Conservation (phyloP, 2,797 vertebrate species). For the Decapterus maruadsi region DNA sequence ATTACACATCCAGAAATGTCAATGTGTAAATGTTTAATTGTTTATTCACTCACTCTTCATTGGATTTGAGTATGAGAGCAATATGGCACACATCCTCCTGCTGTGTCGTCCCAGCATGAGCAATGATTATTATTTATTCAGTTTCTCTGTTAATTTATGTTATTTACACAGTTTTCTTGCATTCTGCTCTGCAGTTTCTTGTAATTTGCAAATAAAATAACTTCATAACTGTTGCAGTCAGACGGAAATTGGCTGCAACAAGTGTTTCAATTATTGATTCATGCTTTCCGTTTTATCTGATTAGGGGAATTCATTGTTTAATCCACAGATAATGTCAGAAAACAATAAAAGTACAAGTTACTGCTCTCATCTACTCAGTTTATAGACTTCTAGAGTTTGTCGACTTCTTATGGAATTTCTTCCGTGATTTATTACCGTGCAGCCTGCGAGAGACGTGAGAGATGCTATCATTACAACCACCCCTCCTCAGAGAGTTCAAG, state of each 20-base stretch:
- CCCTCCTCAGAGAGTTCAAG: constrained; percentile 20
- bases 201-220: neutral
- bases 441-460: neutral
- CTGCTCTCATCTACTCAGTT: neutral
- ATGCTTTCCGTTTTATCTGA: neutral
- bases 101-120: constrained; percentile 24
- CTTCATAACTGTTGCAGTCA: neutral
- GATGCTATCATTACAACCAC: constrained; percentile 1
- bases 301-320: neutral
- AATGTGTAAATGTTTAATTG: constrained; percentile 51
- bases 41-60: constrained; percentile 43
- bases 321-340: neutral
- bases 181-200: constrained; percentile 4
- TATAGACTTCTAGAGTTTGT: neutral
- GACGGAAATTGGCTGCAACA: neutral
- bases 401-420: neutral
- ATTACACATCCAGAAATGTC: constrained; percentile 56
- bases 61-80: constrained; percentile 39
- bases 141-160: constrained; percentile 2
- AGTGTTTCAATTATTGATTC: neutral
- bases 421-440: constrained; percentile 2
- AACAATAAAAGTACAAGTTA: neutral
- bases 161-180: neutral
- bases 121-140: constrained; percentile 10
- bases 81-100: constrained; percentile 15